phyloP scores from a whole-genome alignment of 2,113 vertebrate species.

The Podiceps cristatus region DNA sequence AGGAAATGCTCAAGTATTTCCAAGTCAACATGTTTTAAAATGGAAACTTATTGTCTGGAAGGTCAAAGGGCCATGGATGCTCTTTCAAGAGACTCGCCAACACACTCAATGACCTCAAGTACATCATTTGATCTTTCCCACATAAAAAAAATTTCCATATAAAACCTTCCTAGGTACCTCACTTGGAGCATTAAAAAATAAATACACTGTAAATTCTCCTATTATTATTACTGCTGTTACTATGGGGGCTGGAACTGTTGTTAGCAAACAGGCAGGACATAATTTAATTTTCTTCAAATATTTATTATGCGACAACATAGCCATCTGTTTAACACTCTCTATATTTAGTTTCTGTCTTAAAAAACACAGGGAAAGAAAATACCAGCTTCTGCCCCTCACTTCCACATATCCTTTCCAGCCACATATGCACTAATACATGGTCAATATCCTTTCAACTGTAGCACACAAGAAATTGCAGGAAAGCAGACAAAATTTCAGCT shows the following conservation, averaged over 20 bases:
- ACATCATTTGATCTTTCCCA: not conserved
- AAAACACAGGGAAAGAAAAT: constrained; percentile 33
- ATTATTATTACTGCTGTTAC: constrained; percentile 52
- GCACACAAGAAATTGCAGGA: not conserved
- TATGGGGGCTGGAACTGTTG: constrained; percentile 4
- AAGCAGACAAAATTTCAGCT: not conserved
- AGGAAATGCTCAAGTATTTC: not conserved
- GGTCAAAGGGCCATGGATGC: not conserved
- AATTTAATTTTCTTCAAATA: constrained; percentile 67
- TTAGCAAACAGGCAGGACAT: constrained; percentile 29
- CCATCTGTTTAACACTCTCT: constrained; percentile 53
- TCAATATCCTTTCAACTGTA: not conserved
- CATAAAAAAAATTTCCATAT: not conserved
- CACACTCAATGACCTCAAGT: not conserved
- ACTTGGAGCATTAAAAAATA: constrained; percentile 15
- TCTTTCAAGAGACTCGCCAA: not conserved
- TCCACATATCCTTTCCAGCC: constrained; percentile 10
- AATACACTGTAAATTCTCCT: constrained; percentile 1
- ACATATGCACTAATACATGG: not conserved
- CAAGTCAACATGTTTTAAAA: constrained; percentile 4
- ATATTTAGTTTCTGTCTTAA: constrained; percentile 49
- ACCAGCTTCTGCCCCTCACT: constrained; percentile 16
- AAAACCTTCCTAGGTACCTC: not conserved
- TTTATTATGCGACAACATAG: constrained; percentile 38
- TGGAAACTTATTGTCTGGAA: not conserved